Percentiles rank a stretch among this genome's conserved stretches.
phyloP scores from a whole-genome alignment of 2,888 invertebrate species.

The Hirudinaria manillensis region DNA sequence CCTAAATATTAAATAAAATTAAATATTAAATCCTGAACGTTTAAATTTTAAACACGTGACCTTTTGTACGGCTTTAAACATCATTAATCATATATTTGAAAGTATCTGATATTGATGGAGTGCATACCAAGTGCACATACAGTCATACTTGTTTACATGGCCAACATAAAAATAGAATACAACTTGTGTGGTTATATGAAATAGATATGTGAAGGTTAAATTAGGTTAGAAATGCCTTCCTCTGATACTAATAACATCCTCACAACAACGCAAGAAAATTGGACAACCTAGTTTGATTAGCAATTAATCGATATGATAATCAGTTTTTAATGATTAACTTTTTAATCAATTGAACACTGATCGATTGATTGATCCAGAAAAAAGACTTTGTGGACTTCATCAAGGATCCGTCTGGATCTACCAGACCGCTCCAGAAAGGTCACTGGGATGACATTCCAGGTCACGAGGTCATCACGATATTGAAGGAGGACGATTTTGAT shows the following conservation, averaged over 20 bases:
- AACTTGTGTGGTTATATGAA: too few relatives aligned
- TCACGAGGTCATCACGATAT: conserved; percentile 65
- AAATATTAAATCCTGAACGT: neutral
- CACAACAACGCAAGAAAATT: too few relatives aligned
- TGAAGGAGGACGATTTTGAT: conserved; percentile 62
- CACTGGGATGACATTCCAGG: conserved; percentile 15
- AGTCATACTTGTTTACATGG: too few relatives aligned
- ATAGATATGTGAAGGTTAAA: too few relatives aligned
- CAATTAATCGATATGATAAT: too few relatives aligned
- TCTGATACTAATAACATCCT: too few relatives aligned
- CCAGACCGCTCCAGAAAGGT: neutral
- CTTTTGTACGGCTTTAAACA: neutral
- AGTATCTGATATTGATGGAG: too few relatives aligned
- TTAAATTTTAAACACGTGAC: neutral
- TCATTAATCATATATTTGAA: too few relatives aligned
- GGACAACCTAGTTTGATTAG: too few relatives aligned
- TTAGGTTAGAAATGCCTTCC: too few relatives aligned
- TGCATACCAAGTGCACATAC: too few relatives aligned
- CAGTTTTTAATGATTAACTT: neutral
- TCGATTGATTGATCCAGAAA: neutral
- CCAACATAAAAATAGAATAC: too few relatives aligned
- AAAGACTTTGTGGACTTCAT: conserved; percentile 26
- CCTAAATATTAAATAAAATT: neutral
- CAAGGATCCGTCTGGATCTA: neutral
- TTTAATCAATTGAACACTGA: neutral